Percentiles rank a stretch among this genome's conserved stretches.
Evolutionary conservation across 2,888 invertebrate species (phyloP).

Genomic region (Andrena haemorrhoa): DNA sequence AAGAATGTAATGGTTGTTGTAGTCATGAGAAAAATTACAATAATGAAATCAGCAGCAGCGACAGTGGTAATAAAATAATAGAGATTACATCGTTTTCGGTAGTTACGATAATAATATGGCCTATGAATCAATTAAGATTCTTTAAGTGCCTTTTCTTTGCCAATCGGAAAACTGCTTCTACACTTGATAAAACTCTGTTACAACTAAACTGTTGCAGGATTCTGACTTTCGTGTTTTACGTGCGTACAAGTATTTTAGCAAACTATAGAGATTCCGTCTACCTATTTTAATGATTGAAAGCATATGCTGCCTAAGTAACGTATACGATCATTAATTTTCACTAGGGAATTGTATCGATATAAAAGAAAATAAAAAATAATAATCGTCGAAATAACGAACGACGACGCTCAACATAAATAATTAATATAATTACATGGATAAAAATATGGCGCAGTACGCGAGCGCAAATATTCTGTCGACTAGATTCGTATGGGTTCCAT

Average conservation of each 20-base stretch:
- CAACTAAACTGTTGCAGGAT: neutral
- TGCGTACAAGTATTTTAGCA: no score
- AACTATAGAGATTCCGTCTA: neutral
- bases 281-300: constrained; percentile 10
- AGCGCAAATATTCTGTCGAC: constrained; percentile 83
- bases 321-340: constrained; percentile 33
- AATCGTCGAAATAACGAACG: constrained; percentile 55
- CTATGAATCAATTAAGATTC: neutral
- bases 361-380: constrained; percentile 63
- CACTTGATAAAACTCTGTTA: neutral
- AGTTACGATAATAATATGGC: neutral
- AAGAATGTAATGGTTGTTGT: constrained; percentile 1
- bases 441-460: constrained; percentile 70
- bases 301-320: constrained; percentile 49
- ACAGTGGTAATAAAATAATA: constrained; percentile 11
- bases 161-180: neutral
- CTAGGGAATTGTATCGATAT: constrained; percentile 26
- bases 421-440: constrained; percentile 69
- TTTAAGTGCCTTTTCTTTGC: constrained; percentile 12
- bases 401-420: constrained; percentile 69
- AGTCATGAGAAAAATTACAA: neutral
- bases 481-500: constrained; percentile 82
- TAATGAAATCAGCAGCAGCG: constrained; percentile 41
- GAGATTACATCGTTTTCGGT: neutral
- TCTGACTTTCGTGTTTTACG: neutral